A percentile compares a stretch with the other conserved stretches of the same genome.
phyloP scores from a whole-genome alignment of 23 tunicate genomes.

The Trididemnum miniatum region DNA sequence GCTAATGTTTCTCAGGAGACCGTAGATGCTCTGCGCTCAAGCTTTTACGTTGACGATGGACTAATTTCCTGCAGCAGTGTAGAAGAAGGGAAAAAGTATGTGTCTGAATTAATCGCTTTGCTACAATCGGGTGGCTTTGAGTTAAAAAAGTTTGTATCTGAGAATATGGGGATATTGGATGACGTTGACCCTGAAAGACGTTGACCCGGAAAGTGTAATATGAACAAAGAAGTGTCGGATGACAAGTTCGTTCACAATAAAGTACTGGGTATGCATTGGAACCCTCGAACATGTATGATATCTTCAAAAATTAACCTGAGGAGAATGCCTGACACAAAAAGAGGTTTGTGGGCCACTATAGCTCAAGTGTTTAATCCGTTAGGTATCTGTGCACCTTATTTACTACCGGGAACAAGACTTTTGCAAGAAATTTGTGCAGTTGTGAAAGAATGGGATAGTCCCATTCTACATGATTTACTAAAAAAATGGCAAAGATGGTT shows the following conservation, averaged over 20 bases:
- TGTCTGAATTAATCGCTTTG: no score
- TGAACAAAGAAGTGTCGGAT: not conserved
- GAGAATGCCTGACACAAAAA: not conserved
- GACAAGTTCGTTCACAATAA: not conserved
- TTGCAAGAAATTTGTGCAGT: not conserved
- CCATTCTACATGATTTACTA: not conserved
- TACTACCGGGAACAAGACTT: not conserved
- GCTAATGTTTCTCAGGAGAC: no score
- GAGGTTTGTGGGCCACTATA: constrained; percentile 21
- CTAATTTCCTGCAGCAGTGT: no score
- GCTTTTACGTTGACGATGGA: no score
- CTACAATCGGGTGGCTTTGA: no score
- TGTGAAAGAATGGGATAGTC: constrained; percentile 14
- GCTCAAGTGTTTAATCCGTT: constrained; percentile 20
- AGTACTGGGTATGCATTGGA: constrained; percentile 24
- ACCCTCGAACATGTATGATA: not conserved
- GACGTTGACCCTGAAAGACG: no score
- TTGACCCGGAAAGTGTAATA: not conserved
- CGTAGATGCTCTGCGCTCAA: no score
- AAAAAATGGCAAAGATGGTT: constrained; percentile 14
- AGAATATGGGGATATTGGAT: no score
- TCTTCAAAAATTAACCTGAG: not conserved
- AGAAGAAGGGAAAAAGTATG: no score
- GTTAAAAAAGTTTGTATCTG: no score
- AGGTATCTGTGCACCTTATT: constrained; percentile 24